Conservation (phyloP, 2,797 vertebrate genomes). For the Poecilia picta region DNA sequence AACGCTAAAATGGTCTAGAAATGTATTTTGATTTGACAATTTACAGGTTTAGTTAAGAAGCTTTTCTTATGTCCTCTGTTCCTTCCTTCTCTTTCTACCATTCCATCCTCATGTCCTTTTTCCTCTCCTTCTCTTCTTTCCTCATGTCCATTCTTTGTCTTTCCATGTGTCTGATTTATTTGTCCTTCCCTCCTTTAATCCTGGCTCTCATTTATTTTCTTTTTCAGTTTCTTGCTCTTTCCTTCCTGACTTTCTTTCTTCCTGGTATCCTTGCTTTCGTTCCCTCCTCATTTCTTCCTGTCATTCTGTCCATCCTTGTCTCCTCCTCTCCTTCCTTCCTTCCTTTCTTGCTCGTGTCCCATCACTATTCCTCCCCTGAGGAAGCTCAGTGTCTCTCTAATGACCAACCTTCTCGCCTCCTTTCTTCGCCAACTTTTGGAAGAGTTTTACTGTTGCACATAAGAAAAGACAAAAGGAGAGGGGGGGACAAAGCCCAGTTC, state of each 20-base stretch:
- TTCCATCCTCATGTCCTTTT: background rate
- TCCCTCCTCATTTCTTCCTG: background rate
- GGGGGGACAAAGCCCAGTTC: background rate
- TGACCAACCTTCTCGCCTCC: background rate
- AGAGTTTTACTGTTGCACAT: constrained; percentile 16
- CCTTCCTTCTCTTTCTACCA: too few relatives aligned
- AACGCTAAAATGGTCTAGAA: background rate
- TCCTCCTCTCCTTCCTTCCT: background rate
- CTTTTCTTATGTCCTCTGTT: background rate
- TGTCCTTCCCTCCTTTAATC: background rate
- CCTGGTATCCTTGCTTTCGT: background rate
- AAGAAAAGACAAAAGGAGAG: constrained; percentile 1
- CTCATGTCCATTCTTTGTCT: background rate
- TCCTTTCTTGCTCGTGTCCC: background rate
- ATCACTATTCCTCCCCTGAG: background rate
- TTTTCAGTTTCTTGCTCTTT: background rate
- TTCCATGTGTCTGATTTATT: background rate
- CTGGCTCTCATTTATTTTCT: background rate
- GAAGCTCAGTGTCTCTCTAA: background rate
- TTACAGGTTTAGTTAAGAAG: background rate
- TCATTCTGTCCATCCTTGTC: background rate
- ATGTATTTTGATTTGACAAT: background rate
- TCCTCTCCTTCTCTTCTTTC: too few relatives aligned
- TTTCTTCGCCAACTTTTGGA: constrained; percentile 8
- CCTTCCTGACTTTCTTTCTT: background rate